Evolutionary conservation across 1,140 invertebrate genomes (phyloP), one percentile per base, ranked within the genome.

Genomic region (Tetragonula clypearis): DNA sequence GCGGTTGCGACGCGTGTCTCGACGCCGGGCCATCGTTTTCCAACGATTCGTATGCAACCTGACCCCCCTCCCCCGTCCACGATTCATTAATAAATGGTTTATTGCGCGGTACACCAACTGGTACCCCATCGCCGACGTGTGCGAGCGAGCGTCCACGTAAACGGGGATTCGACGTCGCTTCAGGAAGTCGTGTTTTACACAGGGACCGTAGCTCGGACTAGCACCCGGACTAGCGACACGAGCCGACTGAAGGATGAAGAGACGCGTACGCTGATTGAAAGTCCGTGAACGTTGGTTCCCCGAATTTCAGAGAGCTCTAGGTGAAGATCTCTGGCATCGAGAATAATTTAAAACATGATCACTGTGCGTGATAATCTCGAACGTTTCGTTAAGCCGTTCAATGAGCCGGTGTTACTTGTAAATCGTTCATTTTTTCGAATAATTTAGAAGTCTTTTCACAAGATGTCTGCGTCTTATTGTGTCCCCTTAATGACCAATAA

Each of bases 81-180:
- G 21, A 77, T 89, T 89, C 88, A 85, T 90, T 89, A 89, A 90
- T 90, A 90, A 90, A 90, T 89, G 74, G 88, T 90, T 89, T 90
- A 87, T 82, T 26, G 77, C 41, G 35, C 72, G 80, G 49, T 30
- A 30, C 30, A 1, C 30, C 35, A 26, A 30, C 73, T 65, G 17
- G 76, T 82, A 68, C 2, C 26, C 35, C 3, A 35, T 11, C 66
- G 69, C 8, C 41, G 4, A 41, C 41, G 41, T 68, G 58, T 35
- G 35, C 35, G n/a, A 17, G 66, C 68, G 26, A 19, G 80, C 81
- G 73, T 86, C 73, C 73, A 74, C 21, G 66, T 15, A 30, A n/a
- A 8, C 62, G 30, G 55, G 56, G 58, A 78, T 83, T 77, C 72
- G 68, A 84, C 71, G 82, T 82, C 66, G 82, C 56, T 82, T 82